phyloP scores from a whole-genome alignment of 2,113 vertebrate genomes.

The Ginglymostoma cirratum region DNA sequence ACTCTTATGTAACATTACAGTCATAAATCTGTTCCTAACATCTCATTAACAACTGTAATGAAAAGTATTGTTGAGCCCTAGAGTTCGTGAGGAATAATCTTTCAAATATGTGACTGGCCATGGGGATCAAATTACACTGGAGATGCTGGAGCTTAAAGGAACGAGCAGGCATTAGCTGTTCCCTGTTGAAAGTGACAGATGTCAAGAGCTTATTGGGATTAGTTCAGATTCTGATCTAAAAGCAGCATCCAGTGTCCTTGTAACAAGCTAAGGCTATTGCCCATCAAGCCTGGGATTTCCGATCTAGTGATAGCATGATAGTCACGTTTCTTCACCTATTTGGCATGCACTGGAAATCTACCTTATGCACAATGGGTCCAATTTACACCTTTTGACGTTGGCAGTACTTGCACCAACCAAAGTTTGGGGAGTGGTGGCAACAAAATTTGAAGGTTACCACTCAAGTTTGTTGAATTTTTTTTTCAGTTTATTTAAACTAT shows the following conservation, averaged over 20 bases:
- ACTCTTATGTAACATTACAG: not conserved
- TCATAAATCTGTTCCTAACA: not conserved
- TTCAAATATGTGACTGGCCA: not conserved
- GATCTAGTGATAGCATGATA: not conserved
- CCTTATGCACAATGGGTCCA: not conserved
- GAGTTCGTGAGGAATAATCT: not conserved
- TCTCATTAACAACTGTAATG: not conserved
- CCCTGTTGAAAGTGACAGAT: not conserved
- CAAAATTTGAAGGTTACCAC: not conserved
- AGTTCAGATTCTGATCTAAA: not conserved
- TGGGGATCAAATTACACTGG: not conserved
- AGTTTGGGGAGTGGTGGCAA: not conserved
- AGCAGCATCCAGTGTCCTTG: not conserved
- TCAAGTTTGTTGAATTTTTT: not conserved
- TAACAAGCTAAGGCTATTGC: not conserved
- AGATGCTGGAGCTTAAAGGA: not conserved
- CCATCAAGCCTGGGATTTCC: not conserved
- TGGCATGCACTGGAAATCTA: not conserved
- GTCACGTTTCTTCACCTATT: not conserved
- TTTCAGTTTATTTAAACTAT: not conserved
- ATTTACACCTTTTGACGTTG: not conserved
- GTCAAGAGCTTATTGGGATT: conserved; percentile 25
- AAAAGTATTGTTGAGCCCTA: not conserved
- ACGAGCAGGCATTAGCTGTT: not conserved
- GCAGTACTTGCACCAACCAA: not conserved